phyloP scores from a whole-genome alignment of 2,113 vertebrate genomes.

The Varanus komodoensis region DNA sequence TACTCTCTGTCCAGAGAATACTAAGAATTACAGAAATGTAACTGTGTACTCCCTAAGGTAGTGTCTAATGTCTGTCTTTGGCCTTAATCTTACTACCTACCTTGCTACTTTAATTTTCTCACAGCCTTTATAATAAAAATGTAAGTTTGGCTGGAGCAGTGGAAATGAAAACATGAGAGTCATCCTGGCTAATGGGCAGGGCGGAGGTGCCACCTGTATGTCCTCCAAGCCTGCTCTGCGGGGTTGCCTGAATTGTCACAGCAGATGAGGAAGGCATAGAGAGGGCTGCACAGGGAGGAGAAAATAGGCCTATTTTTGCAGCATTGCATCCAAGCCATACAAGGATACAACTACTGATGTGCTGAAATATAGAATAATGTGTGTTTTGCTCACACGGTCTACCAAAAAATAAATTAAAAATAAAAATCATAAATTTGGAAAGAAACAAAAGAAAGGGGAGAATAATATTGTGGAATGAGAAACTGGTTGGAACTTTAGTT shows the following conservation, averaged over 20 bases:
- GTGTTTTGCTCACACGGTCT: neutral
- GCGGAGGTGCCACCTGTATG: too few relatives aligned
- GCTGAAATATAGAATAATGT: neutral
- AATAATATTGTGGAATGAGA: neutral
- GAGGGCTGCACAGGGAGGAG: too few relatives aligned
- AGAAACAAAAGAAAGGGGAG: neutral
- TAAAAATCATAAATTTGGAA: too few relatives aligned
- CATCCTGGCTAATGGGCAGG: too few relatives aligned
- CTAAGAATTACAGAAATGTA: too few relatives aligned
- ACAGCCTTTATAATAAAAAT: neutral
- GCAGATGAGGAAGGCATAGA: too few relatives aligned
- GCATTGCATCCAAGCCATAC: too few relatives aligned
- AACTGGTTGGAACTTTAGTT: conserved; percentile 2
- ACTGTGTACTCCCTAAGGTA: neutral
- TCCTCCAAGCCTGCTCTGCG: too few relatives aligned
- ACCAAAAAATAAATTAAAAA: neutral
- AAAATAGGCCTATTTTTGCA: too few relatives aligned
- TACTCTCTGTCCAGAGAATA: neutral
- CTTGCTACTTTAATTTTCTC: neutral
- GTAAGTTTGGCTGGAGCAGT: too few relatives aligned
- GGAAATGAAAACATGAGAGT: too few relatives aligned
- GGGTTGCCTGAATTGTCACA: too few relatives aligned
- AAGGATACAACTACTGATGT: neutral
- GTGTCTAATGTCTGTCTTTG: neutral
- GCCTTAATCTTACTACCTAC: neutral